Evolutionary conservation across 1,140 invertebrate species (phyloP).

Genomic region (Formica exsecta): DNA sequence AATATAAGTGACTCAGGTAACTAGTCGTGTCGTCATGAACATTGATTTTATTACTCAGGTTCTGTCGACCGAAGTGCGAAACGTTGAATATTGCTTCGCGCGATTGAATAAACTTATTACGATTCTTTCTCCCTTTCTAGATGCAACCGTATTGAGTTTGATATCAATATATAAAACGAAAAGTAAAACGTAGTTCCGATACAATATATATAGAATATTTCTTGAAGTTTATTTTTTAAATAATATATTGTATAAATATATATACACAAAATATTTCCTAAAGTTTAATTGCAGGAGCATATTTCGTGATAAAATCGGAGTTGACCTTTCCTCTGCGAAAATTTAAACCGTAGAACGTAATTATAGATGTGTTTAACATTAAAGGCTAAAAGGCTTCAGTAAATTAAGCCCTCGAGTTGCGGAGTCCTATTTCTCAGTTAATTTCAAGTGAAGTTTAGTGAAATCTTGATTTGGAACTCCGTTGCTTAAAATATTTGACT

Average conservation of each 20-base stretch:
- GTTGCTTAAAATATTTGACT: slow-evolving; percentile 12
- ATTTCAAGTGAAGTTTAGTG: not conserved
- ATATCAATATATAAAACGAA: slow-evolving; percentile 19
- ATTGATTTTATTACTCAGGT: slow-evolving; percentile 34
- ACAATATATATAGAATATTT: slow-evolving; percentile 7
- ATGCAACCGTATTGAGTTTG: not conserved
- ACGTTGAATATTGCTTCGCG: slow-evolving; percentile 43
- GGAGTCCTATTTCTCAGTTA: not conserved
- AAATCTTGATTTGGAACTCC: slow-evolving; percentile 14
- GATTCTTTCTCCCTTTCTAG: not conserved
- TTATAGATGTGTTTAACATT: not conserved
- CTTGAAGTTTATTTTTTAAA: not conserved
- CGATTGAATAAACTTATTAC: slow-evolving; percentile 32
- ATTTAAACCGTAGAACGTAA: not conserved
- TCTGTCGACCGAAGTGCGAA: not conserved
- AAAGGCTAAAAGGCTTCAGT: not conserved
- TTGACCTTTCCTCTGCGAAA: slow-evolving; percentile 20
- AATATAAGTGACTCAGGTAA: not conserved
- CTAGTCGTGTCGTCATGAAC: not conserved
- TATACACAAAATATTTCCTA: not conserved
- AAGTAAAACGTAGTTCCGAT: not conserved
- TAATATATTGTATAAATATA: not conserved
- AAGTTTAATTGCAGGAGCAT: not conserved
- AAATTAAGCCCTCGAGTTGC: not conserved
- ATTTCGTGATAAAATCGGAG: slow-evolving; percentile 8